A percentile compares a stretch with the other conserved stretches of the same genome.
These are phyloP conservation scores for Phyllopteryx taeniolatus DNA, from an alignment of 2,113 vertebrate species.

Conservation along the genomic window DNA sequence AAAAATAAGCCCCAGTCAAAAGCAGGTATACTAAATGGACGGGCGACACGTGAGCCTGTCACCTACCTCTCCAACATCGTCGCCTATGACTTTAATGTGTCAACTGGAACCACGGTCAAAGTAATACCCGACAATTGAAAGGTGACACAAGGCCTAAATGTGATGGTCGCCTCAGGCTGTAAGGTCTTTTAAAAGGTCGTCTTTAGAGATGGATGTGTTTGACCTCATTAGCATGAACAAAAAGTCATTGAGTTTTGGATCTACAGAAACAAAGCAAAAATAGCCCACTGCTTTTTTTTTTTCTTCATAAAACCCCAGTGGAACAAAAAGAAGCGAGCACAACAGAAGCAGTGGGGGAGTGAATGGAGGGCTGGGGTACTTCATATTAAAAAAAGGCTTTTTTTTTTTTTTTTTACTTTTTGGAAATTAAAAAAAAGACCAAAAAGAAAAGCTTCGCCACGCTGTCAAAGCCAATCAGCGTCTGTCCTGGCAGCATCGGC, in stretches of 20 bases:
- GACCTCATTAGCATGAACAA: constrained; percentile 16
- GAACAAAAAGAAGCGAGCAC: constrained; percentile 24
- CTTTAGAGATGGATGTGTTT: not conserved
- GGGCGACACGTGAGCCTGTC: too few relatives aligned
- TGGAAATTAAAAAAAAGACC: constrained; percentile 53
- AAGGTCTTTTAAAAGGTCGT: not conserved
- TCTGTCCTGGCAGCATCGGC: constrained; percentile 64
- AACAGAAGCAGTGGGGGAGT: constrained; percentile 51
- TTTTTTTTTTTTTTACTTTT: constrained; percentile 51
- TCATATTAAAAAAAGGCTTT: constrained; percentile 47
- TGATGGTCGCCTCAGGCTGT: not conserved
- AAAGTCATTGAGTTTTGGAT: constrained; percentile 39
- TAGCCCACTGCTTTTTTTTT: constrained; percentile 8
- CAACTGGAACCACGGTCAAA: not conserved
- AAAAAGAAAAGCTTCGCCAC: constrained; percentile 72
- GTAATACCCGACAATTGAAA: not conserved
- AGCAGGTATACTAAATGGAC: too few relatives aligned
- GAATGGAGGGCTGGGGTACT: constrained; percentile 52
- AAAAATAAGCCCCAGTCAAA: too few relatives aligned
- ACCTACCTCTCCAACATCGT: too few relatives aligned
- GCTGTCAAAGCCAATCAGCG: constrained; percentile 98
- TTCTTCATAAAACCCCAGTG: not conserved
- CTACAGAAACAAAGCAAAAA: constrained; percentile 35
- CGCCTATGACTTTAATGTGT: too few relatives aligned
- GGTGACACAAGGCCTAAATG: not conserved